Evolutionary conservation across 2,113 vertebrate genomes (phyloP).

Genomic region (Microtus montanus): DNA sequence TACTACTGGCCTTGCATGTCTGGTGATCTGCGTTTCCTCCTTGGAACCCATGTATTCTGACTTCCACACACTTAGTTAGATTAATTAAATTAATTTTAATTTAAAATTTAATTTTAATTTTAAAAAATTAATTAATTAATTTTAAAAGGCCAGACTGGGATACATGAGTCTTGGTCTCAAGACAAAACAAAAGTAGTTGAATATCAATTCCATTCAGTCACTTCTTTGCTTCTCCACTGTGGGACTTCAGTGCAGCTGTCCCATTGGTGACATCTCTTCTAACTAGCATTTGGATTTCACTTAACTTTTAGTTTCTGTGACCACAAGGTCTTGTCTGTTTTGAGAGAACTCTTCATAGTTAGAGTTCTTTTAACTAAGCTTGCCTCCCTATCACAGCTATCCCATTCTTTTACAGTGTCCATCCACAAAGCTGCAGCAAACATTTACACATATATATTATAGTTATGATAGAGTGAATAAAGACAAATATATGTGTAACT

Average conservation of each 20-base stretch:
- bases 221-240: conserved; percentile 27
- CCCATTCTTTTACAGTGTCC: not conserved
- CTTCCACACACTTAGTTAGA: not conserved
- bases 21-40: not conserved
- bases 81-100: not conserved
- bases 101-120: not conserved
- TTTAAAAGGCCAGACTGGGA: not conserved
- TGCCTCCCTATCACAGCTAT: not conserved
- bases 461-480: not conserved
- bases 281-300: not conserved
- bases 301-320: not conserved
- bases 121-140: not conserved
- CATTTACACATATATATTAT: not conserved
- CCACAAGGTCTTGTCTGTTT: not conserved
- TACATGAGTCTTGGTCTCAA: not conserved
- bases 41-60: not conserved
- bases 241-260: not conserved
- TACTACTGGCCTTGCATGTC: not conserved
- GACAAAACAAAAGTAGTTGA: not conserved
- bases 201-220: conserved; percentile 59
- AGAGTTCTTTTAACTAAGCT: not conserved
- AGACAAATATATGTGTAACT: not conserved
- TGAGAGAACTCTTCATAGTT: not conserved
- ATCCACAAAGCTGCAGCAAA: not conserved
- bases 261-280: not conserved